Conservation (phyloP, 2,888 invertebrate species). For the Xanthorhoe designata region DNA sequence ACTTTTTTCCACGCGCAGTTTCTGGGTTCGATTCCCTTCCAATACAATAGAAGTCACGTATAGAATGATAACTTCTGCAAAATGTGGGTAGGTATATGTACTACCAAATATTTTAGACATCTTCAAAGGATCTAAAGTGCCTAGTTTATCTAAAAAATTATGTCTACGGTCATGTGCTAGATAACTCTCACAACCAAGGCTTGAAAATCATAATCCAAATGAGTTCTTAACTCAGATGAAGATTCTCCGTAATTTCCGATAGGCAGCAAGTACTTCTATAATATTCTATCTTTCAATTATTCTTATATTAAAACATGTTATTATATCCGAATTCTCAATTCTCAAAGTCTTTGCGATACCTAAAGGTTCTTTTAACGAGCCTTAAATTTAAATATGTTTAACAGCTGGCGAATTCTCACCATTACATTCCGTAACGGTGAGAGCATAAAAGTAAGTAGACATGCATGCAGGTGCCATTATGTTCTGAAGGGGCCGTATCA, state of each 20-base stretch:
- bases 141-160: too few relatives aligned
- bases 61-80: too few relatives aligned
- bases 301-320: background rate
- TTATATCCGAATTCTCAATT: background rate
- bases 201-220: too few relatives aligned
- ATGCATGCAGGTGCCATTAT: slow-evolving; percentile 23
- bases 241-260: background rate
- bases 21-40: too few relatives aligned
- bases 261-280: background rate
- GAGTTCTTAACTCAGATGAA: too few relatives aligned
- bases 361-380: background rate
- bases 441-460: slow-evolving; percentile 16
- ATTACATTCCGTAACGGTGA: background rate
- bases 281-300: background rate
- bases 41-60: too few relatives aligned
- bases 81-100: too few relatives aligned
- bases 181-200: too few relatives aligned
- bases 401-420: background rate
- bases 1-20: too few relatives aligned
- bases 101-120: too few relatives aligned
- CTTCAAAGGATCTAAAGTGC: too few relatives aligned
- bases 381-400: background rate
- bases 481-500: slow-evolving; percentile 33
- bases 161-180: too few relatives aligned
- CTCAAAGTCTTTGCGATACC: background rate